Evolutionary conservation across 2,113 vertebrate species (phyloP).

Genomic region (Stigmatopora nigra): DNA sequence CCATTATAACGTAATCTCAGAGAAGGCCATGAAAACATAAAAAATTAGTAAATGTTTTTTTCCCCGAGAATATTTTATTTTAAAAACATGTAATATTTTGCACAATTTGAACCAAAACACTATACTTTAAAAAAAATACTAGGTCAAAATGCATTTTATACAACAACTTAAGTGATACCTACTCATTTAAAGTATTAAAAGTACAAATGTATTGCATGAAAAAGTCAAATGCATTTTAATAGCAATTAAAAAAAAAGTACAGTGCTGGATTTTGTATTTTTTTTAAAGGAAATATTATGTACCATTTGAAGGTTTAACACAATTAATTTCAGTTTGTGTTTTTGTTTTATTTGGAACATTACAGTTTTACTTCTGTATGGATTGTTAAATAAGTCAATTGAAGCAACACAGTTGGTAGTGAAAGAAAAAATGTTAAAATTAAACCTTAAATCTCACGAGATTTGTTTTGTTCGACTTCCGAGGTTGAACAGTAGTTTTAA

Average conservation of each 20-base stretch:
- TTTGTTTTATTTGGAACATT: background rate
- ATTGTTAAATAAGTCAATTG: background rate
- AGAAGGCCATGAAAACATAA: background rate
- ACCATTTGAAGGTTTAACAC: too few relatives aligned
- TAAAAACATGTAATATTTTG: background rate
- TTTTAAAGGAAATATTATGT: too few relatives aligned
- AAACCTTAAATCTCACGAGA: background rate
- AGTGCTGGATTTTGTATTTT: background rate
- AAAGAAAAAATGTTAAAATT: background rate
- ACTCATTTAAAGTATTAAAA: background rate
- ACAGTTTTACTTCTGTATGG: background rate
- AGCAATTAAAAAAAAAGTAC: background rate
- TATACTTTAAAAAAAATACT: too few relatives aligned
- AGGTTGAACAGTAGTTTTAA: background rate
- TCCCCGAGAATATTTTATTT: background rate
- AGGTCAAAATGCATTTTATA: too few relatives aligned
- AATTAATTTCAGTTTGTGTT: background rate
- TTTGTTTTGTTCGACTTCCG: background rate
- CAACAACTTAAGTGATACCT: background rate
- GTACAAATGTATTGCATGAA: background rate
- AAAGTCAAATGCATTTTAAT: background rate
- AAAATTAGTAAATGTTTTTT: background rate
- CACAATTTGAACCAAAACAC: background rate
- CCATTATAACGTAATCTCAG: background rate
- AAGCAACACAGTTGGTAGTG: background rate